A percentile compares a stretch with the other conserved stretches of the same genome.
Evolutionary conservation across 2,888 invertebrate genomes (phyloP).

Genomic region (Chloroclysta siterata): DNA sequence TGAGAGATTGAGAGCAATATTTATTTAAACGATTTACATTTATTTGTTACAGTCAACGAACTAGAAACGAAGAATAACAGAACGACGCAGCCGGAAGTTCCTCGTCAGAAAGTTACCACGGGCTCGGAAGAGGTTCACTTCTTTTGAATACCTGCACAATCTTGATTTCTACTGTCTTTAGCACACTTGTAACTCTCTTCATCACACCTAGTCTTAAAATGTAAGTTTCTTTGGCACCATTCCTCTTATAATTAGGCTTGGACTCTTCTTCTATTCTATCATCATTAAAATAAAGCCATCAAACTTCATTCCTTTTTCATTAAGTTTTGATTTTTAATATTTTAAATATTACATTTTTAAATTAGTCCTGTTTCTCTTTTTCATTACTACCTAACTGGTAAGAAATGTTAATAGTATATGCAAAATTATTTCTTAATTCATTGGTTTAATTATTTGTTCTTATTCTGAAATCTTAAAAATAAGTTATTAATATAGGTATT

Average conservation of each 20-base stretch:
- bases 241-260: not conserved
- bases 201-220: conserved; percentile 20
- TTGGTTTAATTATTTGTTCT: too few relatives aligned
- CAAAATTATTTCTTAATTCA: too few relatives aligned
- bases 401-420: too few relatives aligned
- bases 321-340: too few relatives aligned
- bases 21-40: too few relatives aligned
- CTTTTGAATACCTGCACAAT: conserved; percentile 47
- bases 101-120: conserved; percentile 61
- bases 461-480: too few relatives aligned
- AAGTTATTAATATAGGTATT: conserved; percentile 2
- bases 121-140: conserved; percentile 64
- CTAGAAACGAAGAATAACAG: conserved; percentile 75
- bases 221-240: conserved; percentile 33
- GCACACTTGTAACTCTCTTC: conserved; percentile 8
- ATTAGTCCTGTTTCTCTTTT: too few relatives aligned
- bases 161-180: conserved; percentile 9
- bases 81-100: conserved; percentile 73
- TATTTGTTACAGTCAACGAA: conserved; percentile 83
- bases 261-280: not conserved
- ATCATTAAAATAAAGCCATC: too few relatives aligned
- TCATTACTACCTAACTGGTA: too few relatives aligned
- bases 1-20: too few relatives aligned
- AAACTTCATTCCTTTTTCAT: too few relatives aligned
- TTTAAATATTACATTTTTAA: not conserved